These are phyloP conservation scores for Cryptophagus acutangulus DNA, from an alignment of 2,888 invertebrate genomes.

Conservation along the genomic window DNA sequence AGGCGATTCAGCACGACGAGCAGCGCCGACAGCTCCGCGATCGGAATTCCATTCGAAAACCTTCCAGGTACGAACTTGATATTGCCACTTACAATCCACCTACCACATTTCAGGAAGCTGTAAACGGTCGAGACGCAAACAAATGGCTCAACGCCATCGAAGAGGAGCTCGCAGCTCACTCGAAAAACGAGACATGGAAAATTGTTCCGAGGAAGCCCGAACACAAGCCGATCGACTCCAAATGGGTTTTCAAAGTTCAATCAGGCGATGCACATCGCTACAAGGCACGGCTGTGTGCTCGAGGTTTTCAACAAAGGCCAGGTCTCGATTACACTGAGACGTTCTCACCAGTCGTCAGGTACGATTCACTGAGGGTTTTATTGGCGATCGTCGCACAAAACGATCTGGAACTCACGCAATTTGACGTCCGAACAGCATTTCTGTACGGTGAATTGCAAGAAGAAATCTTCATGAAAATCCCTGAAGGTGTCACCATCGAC, in stretches of 20 bases:
- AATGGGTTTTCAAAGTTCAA: constrained; percentile 5
- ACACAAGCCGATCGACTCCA: not conserved
- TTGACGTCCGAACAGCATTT: constrained; percentile 19
- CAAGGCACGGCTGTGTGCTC: constrained; percentile 11
- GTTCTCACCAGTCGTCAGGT: constrained; percentile 21
- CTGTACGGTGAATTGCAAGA: constrained; percentile 11
- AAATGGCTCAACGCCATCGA: constrained; percentile 3
- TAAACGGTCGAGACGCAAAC: not conserved
- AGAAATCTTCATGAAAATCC: constrained; percentile 7
- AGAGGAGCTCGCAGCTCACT: not conserved
- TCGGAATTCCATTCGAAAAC: constrained; percentile 1
- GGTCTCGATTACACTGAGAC: constrained; percentile 22
- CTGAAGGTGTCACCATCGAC: constrained; percentile 1
- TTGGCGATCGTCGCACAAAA: constrained; percentile 14
- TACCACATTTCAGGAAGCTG: not conserved
- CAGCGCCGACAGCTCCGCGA: not conserved
- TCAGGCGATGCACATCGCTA: not conserved
- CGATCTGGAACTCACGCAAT: constrained; percentile 10
- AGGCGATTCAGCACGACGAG: not conserved
- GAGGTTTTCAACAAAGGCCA: constrained; percentile 15
- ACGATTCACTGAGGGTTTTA: constrained; percentile 18
- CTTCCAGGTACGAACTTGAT: constrained; percentile 5
- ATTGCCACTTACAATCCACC: constrained; percentile 4
- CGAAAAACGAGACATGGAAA: not conserved
- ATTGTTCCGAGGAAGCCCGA: not conserved